Conservation (phyloP, 2,797 vertebrate genomes). For the Cynopterus sphinx region DNA sequence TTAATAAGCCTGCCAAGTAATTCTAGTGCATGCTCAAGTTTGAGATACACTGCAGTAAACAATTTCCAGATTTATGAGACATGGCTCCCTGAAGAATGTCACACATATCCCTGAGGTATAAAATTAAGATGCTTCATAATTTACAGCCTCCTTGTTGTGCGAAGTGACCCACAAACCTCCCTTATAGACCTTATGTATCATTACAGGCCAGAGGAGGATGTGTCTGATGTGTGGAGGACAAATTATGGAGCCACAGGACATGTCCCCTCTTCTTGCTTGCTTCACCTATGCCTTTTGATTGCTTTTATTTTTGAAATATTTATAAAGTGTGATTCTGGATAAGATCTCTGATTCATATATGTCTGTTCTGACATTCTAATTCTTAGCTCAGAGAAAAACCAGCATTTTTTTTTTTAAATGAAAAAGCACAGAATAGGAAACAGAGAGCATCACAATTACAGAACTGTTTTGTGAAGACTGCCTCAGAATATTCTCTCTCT, state of each 20-base stretch:
- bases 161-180: not conserved
- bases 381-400: constrained; percentile 8
- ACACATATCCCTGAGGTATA: not conserved
- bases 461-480: not conserved
- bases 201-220: not conserved
- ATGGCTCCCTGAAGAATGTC: not conserved
- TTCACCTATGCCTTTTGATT: not conserved
- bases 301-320: not conserved
- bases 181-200: not conserved
- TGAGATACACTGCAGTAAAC: not conserved
- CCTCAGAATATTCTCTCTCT: not conserved
- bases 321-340: not conserved
- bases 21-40: not conserved
- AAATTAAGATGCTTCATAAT: not conserved
- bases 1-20: not conserved
- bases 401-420: not conserved
- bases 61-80: not conserved
- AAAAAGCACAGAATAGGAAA: not conserved
- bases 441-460: not conserved
- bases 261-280: not conserved
- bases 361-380: not conserved
- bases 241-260: not conserved
- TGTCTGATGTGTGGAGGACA: not conserved
- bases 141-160: not conserved
- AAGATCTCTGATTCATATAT: not conserved